Evolutionary conservation across 2,797 vertebrate genomes (phyloP).

Genomic region (Alcedo quadribrachys): DNA sequence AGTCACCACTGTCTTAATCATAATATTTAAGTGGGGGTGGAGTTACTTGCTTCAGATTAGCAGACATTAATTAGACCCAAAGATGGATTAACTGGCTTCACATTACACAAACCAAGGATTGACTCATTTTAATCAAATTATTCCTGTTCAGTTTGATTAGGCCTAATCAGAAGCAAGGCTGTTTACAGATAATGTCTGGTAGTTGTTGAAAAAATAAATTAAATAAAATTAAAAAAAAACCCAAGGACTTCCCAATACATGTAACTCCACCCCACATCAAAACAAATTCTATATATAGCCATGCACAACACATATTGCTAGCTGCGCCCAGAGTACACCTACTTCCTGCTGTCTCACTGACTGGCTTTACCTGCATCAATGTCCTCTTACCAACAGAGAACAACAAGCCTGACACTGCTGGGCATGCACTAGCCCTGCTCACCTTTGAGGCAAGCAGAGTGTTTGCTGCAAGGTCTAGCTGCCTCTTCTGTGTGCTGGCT

Average conservation of each 20-base stretch:
- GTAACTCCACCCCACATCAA: background rate
- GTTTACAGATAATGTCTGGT: background rate
- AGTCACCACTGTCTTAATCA: fast-evolving
- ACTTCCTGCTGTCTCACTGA: background rate
- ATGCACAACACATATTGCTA: fast-evolving
- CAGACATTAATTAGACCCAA: background rate
- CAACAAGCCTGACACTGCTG: background rate
- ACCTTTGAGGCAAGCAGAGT: background rate
- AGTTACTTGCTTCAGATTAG: background rate
- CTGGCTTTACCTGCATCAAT: fast-evolving
- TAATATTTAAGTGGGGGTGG: background rate
- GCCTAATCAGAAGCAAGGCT: background rate
- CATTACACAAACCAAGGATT: background rate
- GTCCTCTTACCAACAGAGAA: background rate
- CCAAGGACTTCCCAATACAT: background rate
- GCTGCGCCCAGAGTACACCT: background rate
- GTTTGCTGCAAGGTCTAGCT: background rate
- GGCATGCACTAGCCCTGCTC: background rate
- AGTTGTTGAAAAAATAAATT: background rate
- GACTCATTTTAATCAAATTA: slow-evolving; percentile 23
- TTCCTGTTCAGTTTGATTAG: slow-evolving; percentile 38
- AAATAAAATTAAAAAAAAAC: background rate
- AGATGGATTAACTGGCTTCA: background rate
- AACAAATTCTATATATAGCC: background rate
- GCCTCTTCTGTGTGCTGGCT: background rate